Conservation (phyloP, 2,113 vertebrate genomes). For the Ictalurus furcatus region DNA sequence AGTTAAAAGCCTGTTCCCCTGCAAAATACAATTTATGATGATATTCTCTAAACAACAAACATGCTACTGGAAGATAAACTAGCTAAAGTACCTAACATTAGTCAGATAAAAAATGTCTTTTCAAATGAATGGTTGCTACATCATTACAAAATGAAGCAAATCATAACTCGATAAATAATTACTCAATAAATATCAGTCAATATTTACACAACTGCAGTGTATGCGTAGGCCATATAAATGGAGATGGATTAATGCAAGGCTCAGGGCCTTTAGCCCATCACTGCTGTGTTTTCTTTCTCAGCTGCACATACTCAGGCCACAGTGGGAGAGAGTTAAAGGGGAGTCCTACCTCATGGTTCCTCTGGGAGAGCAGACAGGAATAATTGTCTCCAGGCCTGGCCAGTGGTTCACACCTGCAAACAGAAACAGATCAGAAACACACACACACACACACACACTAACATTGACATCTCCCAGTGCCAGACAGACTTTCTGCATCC, state of each 20-base stretch:
- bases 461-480: conserved; percentile 36
- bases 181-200: neutral
- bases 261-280: conserved; percentile 29
- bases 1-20: neutral
- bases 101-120: neutral
- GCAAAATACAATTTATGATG: conserved; percentile 1
- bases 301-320: conserved; percentile 47
- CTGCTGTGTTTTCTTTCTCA: conserved; percentile 30
- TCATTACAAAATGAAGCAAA: neutral
- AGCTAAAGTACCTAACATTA: neutral
- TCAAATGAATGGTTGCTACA: neutral
- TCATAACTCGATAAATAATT: neutral
- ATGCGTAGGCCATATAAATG: conserved; percentile 10
- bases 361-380: conserved; percentile 52
- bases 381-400: conserved; percentile 55
- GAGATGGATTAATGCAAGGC: conserved; percentile 27
- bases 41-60: neutral
- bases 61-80: neutral
- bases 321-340: conserved; percentile 46
- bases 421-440: conserved; percentile 48
- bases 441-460: conserved; percentile 23
- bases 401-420: conserved; percentile 54
- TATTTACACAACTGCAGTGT: conserved; percentile 31
- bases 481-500: neutral
- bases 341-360: conserved; percentile 46